phyloP scores from a whole-genome alignment of 2,888 invertebrate genomes.

The Ectemnius lituratus region DNA sequence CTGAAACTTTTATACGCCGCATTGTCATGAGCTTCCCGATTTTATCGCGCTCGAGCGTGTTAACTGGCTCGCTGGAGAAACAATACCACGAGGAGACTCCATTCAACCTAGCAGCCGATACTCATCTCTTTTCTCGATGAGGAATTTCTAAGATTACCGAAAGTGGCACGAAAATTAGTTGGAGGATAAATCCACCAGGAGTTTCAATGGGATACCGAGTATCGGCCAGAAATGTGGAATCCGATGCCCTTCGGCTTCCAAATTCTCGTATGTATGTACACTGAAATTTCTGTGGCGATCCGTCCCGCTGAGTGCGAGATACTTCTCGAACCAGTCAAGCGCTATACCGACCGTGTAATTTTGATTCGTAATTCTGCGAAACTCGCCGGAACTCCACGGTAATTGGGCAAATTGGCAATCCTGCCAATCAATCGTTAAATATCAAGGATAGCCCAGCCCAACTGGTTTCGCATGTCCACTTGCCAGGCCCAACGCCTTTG shows the following conservation, averaged over 20 bases:
- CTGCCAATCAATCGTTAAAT: slow-evolving; percentile 76
- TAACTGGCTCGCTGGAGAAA: not conserved
- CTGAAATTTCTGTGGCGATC: slow-evolving; percentile 42
- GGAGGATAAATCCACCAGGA: slow-evolving; percentile 21
- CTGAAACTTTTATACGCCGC: slow-evolving; percentile 41
- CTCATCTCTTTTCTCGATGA: not conserved
- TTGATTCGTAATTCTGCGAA: slow-evolving; percentile 73
- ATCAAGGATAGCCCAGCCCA: slow-evolving; percentile 65
- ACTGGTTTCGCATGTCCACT: slow-evolving; percentile 16
- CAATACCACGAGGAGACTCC: too few species aligned
- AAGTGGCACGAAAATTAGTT: slow-evolving; percentile 11
- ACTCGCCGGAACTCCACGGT: slow-evolving; percentile 60
- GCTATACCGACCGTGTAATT: slow-evolving; percentile 66
- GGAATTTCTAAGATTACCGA: slow-evolving; percentile 7
- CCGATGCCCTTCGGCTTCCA: slow-evolving; percentile 53
- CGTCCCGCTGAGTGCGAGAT: slow-evolving; percentile 28
- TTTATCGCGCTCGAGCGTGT: slow-evolving; percentile 26
- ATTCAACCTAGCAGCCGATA: too few species aligned
- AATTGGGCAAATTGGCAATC: slow-evolving; percentile 75
- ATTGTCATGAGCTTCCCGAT: slow-evolving; percentile 43
- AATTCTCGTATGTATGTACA: slow-evolving; percentile 22
- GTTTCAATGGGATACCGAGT: not conserved
- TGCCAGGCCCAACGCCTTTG: not conserved
- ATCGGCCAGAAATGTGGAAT: slow-evolving; percentile 26
- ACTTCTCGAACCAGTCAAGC: slow-evolving; percentile 27